Base-by-base conservation (phyloP, 2,113 vertebrate species). In the Pachycephala philippinensis region DNA sequence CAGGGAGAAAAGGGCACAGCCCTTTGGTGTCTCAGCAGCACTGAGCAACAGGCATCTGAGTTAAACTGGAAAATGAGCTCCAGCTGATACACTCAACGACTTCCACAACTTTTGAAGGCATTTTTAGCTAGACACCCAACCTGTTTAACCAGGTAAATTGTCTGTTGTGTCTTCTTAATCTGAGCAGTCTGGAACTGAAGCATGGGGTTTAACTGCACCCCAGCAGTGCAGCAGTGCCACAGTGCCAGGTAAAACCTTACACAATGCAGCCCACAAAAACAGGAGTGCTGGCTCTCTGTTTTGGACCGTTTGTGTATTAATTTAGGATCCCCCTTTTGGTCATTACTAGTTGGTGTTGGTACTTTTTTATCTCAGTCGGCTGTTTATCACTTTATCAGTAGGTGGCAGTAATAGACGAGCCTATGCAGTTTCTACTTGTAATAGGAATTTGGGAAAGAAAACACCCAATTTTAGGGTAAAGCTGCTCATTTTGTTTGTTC, bases 341-440 rank as follows among this genome's bases (percentile, higher is more conserved):
- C 4, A 18, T 47, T 84, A 26, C 40, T 33, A n/a, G 47, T 28
- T 77, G 52, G 30, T 6, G 0, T 6, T 28, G 22, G 3, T n/a
- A 7, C 10, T 79, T 79, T 50, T 76, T 22, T 42, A 8, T 59
- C 74, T 83, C 60, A 45, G 40, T 27, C 3, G 3, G 45, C 75
- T 63, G n/a, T 94, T 91, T 66, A 75, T 72, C 42, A 47, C 53
- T 88, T 81, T 9, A 61, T 80, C 96, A 90, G 93, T 79, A 97
- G 97, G 82, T 97, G 97, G 97, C 97, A 96, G 95, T 93, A 97
- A 83, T 1, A 85, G 92, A 96, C 9, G 76, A 90, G 49, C 40
- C 49, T 93, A 75, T 54, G 74, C 47, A 59, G 76, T 20, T 89
- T 78, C 72, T 61, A 59, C 69, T 74, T 37, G 12, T 7, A 47